These are phyloP conservation scores for Tenthredo livida DNA, from an alignment of 2,888 invertebrate genomes.

Conservation along the genomic window DNA sequence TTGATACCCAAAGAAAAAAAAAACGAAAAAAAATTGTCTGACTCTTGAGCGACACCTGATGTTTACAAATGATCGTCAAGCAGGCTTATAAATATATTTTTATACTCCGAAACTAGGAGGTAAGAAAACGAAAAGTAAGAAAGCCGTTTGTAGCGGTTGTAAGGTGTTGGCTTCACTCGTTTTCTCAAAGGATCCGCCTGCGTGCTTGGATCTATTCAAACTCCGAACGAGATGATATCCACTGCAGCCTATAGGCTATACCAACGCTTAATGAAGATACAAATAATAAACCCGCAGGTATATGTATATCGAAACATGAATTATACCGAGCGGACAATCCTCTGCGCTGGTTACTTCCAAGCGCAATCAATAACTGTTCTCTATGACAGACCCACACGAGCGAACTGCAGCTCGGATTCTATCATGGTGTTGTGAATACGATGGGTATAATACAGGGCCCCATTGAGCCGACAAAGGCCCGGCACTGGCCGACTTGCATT, in stretches of 20 bases:
- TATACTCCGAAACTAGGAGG: slow-evolving; percentile 26
- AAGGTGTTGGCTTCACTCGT: slow-evolving; percentile 37
- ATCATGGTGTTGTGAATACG: slow-evolving; percentile 72
- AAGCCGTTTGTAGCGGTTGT: slow-evolving; percentile 27
- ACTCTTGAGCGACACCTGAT: slow-evolving; percentile 42
- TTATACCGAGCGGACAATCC: slow-evolving; percentile 58
- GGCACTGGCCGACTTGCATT: slow-evolving; percentile 72
- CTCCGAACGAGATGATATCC: slow-evolving; percentile 48
- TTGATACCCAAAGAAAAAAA: slow-evolving; percentile 33
- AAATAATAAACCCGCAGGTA: slow-evolving; percentile 64
- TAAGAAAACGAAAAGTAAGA: not conserved
- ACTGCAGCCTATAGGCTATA: slow-evolving; percentile 32
- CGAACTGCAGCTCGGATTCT: slow-evolving; percentile 54
- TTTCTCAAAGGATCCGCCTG: slow-evolving; percentile 42
- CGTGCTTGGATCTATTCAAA: slow-evolving; percentile 43
- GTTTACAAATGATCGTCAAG: slow-evolving; percentile 48
- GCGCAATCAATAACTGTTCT: slow-evolving; percentile 73
- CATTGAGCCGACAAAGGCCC: slow-evolving; percentile 73
- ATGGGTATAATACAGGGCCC: slow-evolving; percentile 62
- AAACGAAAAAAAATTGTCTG: too few relatives aligned
- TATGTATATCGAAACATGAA: slow-evolving; percentile 57
- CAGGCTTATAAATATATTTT: slow-evolving; percentile 48
- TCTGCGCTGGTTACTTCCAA: slow-evolving; percentile 70
- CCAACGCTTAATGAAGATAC: slow-evolving; percentile 62
- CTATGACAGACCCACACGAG: slow-evolving; percentile 69